phyloP scores from a whole-genome alignment of 1,140 invertebrate genomes.

The Drosophila mayri region DNA sequence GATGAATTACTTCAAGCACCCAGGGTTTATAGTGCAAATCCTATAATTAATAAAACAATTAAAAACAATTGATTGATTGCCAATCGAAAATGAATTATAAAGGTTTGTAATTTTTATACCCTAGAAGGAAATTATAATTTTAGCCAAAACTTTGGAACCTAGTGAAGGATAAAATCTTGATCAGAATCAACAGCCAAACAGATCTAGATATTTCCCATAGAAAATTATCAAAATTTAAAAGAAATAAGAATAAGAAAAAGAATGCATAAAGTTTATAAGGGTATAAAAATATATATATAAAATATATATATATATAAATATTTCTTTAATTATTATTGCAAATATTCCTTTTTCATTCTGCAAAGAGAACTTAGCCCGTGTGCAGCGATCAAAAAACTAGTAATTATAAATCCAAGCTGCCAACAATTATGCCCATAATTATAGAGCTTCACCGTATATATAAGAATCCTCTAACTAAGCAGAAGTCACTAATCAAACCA shows the following conservation, averaged over 20 bases:
- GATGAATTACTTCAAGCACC: not conserved
- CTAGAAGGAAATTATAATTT: not conserved
- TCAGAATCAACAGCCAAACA: not conserved
- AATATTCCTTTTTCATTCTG: no score
- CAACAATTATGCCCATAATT: slow-evolving; percentile 25
- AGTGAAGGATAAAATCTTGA: no score
- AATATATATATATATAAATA: no score
- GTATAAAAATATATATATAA: no score
- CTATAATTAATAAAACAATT: slow-evolving; percentile 16
- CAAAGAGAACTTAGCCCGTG: not conserved
- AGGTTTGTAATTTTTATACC: not conserved
- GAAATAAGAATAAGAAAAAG: no score
- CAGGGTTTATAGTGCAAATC: not conserved
- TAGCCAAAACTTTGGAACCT: no score
- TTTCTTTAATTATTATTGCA: no score
- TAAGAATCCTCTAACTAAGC: not conserved
- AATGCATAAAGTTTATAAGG: no score
- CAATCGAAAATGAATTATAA: not conserved
- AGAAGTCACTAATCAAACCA: not conserved
- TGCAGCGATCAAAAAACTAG: slow-evolving; percentile 6
- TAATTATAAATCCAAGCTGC: slow-evolving; percentile 18
- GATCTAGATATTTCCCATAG: no score
- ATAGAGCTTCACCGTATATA: not conserved
- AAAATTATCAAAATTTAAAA: no score
- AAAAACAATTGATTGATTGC: not conserved